These are phyloP conservation scores for Isurus oxyrinchus DNA, from an alignment of 2,113 vertebrate species.

Conservation along the genomic window DNA sequence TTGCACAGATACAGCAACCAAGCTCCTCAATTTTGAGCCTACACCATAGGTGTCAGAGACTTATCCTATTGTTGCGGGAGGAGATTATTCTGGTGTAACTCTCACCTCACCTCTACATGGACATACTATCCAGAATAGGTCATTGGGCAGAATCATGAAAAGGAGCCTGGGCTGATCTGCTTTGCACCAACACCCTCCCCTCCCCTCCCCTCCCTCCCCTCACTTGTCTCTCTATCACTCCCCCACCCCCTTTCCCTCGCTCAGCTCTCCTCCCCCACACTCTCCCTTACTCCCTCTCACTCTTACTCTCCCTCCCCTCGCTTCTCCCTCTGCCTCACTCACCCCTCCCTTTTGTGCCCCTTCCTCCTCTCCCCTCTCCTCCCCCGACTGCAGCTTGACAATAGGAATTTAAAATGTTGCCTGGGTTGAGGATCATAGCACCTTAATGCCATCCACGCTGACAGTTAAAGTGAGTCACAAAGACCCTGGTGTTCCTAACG, in stretches of 20 bases:
- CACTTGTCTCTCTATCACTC: no score
- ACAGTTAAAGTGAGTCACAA: background rate
- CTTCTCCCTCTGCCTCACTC: background rate
- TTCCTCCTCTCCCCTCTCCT: background rate
- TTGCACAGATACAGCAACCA: background rate
- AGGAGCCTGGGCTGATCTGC: no score
- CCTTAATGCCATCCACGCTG: background rate
- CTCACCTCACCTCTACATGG: background rate
- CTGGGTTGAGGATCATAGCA: background rate
- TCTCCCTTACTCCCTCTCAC: no score
- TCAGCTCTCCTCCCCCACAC: no score
- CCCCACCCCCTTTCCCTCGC: no score
- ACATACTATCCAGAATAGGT: background rate
- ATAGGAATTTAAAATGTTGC: background rate
- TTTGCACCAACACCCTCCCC: background rate
- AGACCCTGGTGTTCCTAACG: background rate
- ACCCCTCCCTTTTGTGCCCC: background rate
- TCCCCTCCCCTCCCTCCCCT: no score
- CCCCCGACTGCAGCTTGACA: background rate
- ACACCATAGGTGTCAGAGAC: background rate
- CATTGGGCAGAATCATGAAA: background rate
- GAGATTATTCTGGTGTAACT: background rate
- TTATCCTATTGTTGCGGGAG: background rate
- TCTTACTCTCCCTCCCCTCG: background rate
- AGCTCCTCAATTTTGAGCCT: background rate